Base-by-base conservation (phyloP, 1,140 invertebrate species). In the Nautilus pompilius region DNA sequence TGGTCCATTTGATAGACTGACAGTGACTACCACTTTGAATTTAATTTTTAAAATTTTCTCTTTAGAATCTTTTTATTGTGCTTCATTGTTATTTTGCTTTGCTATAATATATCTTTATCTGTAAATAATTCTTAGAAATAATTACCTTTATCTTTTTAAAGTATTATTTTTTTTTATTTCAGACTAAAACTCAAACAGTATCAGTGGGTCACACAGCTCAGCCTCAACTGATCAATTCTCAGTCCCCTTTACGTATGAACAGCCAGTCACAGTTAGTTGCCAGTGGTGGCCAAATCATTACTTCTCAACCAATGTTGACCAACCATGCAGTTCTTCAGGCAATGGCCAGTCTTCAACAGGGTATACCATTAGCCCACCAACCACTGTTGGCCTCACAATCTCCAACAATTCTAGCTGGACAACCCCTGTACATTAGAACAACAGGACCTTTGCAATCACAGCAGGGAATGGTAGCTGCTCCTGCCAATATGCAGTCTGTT, bases 281-380 rank as follows among this genome's bases (percentile, higher is more conserved):
- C 32, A 77, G 68, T 63, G 72, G 72, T 8, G 76, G 74, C 22
- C 78, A 80, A 62, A 75, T 80, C 20, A 74, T 80, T 51, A 64
- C 71, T 26, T 76, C 76, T 5, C 73, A 75, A 41, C 76, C 76
- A 33, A 70, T 80, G 63, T 67, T 78, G 53, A 74, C 78, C 49
- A 80, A 77, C 67, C 78, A 75, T 54, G 72, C 75, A 22, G 63
- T 80, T 51, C 64, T 80, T 29, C 78, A 80, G 57, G 78, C 78
- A 13, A 77, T 80, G 75, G 75, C 75, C 2, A 66, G 46, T 41
- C 73, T 73, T 22, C 72, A 71, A 63, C 63, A 67, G 34, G 70
- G 68, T 24, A 71, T 76, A 33, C 74, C 72, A 63, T 66, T 73
- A 58, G 70, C 70, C 32, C 72, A 75, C 29, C 72, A 70, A 30